Evolutionary conservation across 2,797 vertebrate species (phyloP), one percentile per base, ranked within the genome.

Genomic region (Ispidina lecontei): DNA sequence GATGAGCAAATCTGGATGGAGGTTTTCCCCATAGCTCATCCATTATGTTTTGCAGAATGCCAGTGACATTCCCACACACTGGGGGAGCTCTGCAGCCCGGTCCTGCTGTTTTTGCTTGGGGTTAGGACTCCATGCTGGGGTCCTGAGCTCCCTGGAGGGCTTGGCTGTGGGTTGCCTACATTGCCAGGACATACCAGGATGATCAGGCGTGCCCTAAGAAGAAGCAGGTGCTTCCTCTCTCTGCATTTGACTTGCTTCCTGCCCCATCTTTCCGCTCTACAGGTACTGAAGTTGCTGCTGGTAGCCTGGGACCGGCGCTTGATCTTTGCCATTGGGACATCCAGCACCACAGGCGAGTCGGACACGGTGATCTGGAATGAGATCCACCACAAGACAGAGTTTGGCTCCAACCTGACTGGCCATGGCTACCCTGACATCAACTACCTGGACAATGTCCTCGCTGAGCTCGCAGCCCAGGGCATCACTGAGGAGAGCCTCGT

Each of bases 331-430:
- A 98, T 99, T 1, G 99, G 99, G 2, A 99, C 99, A 3, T 99
- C 99, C 84, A 99, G 99, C 98, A 99, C 99, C 85, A 99, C 99
- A 0, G 99, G 99, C 6, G 99, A 99, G 97, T 99, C 99, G 0
- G 99, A 99, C 81, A 99, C 99, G 0, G 99, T 99, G 91, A 98
- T 99, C 96, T 99, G 99, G 99, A 99, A 99, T 0, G 99, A 99
- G 97, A 99, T 99, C 92, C 99, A 99, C 96, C 99, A 99, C 98
- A 99, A 99, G 97, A 99, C 99, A 0, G 99, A 99, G 95, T 99
- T 99, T 0, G 99, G 99, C 92, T 99, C 99, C 86, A 99, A 99
- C 94, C 98, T 99, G 93, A 99, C 99, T 0, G 99, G 99, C 93
- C 99, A 99, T 0, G 99, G 99, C 83, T 99, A 99, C 97, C 99